Percentiles rank a stretch among this genome's conserved stretches.
Conservation (phyloP, 1,140 invertebrate genomes). For the Platyscapa corneri region DNA sequence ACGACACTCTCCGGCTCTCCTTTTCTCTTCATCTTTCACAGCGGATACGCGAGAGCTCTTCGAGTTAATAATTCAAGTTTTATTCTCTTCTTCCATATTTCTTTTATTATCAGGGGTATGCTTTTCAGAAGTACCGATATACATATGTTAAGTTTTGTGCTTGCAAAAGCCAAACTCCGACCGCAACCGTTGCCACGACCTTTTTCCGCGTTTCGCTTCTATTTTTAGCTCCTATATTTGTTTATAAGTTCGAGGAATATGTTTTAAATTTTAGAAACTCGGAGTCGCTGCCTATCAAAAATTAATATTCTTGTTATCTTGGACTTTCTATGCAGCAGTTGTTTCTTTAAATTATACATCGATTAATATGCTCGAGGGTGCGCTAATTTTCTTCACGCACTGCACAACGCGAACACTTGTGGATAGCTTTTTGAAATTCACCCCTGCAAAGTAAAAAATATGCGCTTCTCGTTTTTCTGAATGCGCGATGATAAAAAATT, state of each 20-base stretch:
- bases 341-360: too few relatives aligned
- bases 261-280: neutral
- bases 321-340: too few relatives aligned
- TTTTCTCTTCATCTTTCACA: neutral
- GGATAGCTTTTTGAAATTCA: too few relatives aligned
- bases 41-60: neutral
- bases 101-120: neutral
- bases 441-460: too few relatives aligned
- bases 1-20: neutral
- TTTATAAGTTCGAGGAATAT: neutral
- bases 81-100: neutral
- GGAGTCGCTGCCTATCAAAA: too few relatives aligned
- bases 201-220: neutral
- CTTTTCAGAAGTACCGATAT: slow-evolving; percentile 12
- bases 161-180: neutral
- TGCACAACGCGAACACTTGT: too few relatives aligned
- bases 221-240: neutral
- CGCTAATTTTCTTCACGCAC: too few relatives aligned
- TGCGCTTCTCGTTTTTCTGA: too few relatives aligned
- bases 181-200: neutral
- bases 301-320: neutral
- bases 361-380: too few relatives aligned
- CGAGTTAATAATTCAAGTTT: slow-evolving; percentile 43
- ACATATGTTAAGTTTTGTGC: neutral
- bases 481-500: too few relatives aligned